phyloP scores from a whole-genome alignment of 2,113 vertebrate species.

The Struthidea cinerea region DNA sequence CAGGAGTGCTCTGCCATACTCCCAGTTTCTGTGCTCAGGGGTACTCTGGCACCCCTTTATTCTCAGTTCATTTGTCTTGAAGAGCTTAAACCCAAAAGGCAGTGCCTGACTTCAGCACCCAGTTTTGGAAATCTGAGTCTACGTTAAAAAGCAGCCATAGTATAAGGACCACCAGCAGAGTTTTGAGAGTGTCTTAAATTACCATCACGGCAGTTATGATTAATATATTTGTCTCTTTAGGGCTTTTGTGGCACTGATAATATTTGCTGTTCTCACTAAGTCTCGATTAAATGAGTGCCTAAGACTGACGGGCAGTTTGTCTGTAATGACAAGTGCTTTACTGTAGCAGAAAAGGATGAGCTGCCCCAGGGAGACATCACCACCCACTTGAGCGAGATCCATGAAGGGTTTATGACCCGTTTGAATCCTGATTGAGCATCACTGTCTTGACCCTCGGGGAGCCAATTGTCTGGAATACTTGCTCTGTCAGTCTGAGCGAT shows the following conservation, averaged over 20 bases:
- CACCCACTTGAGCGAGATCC: constrained; percentile 76
- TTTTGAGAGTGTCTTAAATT: constrained; percentile 24
- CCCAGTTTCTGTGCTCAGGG: not conserved
- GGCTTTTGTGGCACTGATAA: constrained; percentile 37
- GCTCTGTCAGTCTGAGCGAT: constrained; percentile 76
- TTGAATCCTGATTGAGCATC: constrained; percentile 79
- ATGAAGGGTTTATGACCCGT: constrained; percentile 79
- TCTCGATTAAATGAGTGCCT: constrained; percentile 66
- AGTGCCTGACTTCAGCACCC: not conserved
- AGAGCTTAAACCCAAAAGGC: not conserved
- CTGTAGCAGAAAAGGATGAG: constrained; percentile 74
- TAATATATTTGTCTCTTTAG: constrained; percentile 64
- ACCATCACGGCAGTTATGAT: constrained; percentile 17
- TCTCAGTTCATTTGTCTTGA: not conserved
- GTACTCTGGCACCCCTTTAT: not conserved
- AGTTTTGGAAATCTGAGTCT: not conserved
- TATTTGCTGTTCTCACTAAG: constrained; percentile 56
- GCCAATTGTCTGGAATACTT: constrained; percentile 78
- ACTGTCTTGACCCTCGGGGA: constrained; percentile 76
- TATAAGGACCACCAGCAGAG: not conserved
- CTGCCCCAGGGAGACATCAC: constrained; percentile 75
- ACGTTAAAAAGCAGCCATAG: not conserved
- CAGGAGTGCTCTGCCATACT: not conserved
- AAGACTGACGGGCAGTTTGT: constrained; percentile 73
- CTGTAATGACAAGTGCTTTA: constrained; percentile 76